phyloP scores from a whole-genome alignment of 2,113 vertebrate genomes.

The Oryctolagus cuniculus region DNA sequence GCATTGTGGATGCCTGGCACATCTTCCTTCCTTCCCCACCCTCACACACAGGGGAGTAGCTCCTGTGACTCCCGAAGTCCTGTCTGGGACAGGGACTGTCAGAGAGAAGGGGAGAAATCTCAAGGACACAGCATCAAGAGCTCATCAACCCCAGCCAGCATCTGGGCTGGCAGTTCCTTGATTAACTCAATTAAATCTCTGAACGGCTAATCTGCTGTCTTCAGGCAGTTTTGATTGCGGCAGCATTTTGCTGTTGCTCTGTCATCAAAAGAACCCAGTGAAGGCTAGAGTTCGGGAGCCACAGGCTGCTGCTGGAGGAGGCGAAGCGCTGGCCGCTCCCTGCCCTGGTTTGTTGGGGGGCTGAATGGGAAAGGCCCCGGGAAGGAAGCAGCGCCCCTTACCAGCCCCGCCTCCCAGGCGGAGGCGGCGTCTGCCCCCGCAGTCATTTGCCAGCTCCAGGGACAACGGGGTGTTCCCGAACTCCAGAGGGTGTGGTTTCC shows the following conservation, averaged over 20 bases:
- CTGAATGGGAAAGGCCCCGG: neutral
- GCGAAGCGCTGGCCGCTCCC: neutral
- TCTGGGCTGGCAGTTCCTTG: neutral
- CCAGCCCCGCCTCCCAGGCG: neutral
- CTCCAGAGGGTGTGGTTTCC: fast-evolving
- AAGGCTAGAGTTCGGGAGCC: neutral
- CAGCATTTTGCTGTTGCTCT: slow-evolving; percentile 3
- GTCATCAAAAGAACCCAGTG: neutral
- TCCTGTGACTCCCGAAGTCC: neutral
- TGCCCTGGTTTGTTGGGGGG: neutral
- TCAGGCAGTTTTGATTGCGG: neutral
- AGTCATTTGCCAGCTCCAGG: neutral
- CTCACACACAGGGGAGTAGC: neutral
- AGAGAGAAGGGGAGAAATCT: neutral
- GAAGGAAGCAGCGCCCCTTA: neutral
- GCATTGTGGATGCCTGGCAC: neutral
- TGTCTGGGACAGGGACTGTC: neutral
- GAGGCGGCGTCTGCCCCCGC: neutral
- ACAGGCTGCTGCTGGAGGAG: neutral
- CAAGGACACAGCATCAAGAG: neutral
- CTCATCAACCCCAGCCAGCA: neutral
- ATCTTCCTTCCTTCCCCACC: neutral
- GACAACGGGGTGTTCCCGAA: neutral
- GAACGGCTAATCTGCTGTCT: neutral
- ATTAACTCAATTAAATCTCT: neutral